Base-by-base conservation (phyloP, 2,888 invertebrate genomes). In the Hydriomena furcata region DNA sequence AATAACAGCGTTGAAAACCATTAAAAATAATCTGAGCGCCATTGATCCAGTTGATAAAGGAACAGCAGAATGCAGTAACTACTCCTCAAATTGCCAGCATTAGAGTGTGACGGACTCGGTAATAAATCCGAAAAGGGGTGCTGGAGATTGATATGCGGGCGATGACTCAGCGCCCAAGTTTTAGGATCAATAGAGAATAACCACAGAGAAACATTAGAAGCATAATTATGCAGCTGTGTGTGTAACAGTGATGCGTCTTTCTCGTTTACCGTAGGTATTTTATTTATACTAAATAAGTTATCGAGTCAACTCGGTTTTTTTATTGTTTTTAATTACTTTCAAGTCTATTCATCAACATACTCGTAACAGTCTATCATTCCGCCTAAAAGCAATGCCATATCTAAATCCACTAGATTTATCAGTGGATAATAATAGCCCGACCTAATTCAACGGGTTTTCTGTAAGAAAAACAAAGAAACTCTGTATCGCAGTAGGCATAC, bases 71-170 rank as follows among this genome's bases (percentile, higher is more conserved):
- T 65, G 66, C 64, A 66, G 60, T 64, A n/a, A n/a, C n/a, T n/a
- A 70, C 27, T 73, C 68, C 61, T 69, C 60, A 66, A 73, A 73
- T 69, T 68, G 68, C 65, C 68, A 65, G 58, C 73, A 75, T 77
- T 75, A 78, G 67, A 63, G 69, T 71, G 79, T 79, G 75, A 74
- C 84, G 77, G 81, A 78, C 78, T 65, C 60, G 54, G 68, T 63
- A 73, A 75, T 73, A 71, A 76, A 75, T 71, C 68, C 63, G 63
- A 55, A 63, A 71, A 71, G 73, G 83, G 73, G 69, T 65, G 58
- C 56, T 43, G 53, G 67, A 76, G 80, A 83, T 83, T 83, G 77
- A 87, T 85, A 71, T 61, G 68, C 58, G 55, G 54, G 27, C 61
- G 60, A 63, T 87, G 86, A 87, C 68, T 73, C 60, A 58, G 81